Base-by-base conservation (phyloP, 2,797 vertebrate genomes). In the Molossus molossus region DNA sequence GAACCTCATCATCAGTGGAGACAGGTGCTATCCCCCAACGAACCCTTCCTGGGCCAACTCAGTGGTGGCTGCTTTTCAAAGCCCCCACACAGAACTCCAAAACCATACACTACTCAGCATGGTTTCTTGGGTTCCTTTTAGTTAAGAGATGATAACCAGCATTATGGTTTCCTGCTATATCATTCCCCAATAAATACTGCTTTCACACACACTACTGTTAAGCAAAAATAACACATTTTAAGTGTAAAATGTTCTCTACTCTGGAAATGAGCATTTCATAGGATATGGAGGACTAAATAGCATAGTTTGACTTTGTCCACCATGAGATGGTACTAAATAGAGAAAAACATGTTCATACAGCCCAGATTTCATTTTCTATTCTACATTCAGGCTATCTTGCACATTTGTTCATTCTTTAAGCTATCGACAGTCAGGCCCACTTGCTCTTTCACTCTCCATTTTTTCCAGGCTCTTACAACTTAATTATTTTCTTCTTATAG, bases 401-500 rank as follows among this genome's bases (percentile, higher is more conserved):
- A 57, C 20, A 73, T 87, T 55, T 77, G 65, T 79, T 96, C 50
- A 91, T 92, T 96, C 89, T 95, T 69, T 90, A 82, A 94, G 55
- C 50, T 86, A 79, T 58, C 58, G 69, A 37, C 21, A 50, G 76
- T 83, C 69, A 29, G 60, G 82, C 76, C 53, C 70, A 40, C 90
- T 67, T 90, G 83, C 23, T 65, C 25, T 90, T 90, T 89, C 80
- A 81, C 20, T 88, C 86, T 91, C 82, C 64, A 82, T 87, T 95
- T 86, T 95, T 96, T 92, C 58, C 23, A 90, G 80, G 72, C 45
- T 92, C 87, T 95, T 83, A 55, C 53, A 96, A 94, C 60, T 97
- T 96, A 87, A 96, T 97, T 93, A 96, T 96, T 97, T 96, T 93
- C 81, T 90, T 91, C 93, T 90, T 90, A 90, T 12, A 96, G 91